Conservation (phyloP, 2,888 invertebrate species). For the Chrysolina oricalcia region DNA sequence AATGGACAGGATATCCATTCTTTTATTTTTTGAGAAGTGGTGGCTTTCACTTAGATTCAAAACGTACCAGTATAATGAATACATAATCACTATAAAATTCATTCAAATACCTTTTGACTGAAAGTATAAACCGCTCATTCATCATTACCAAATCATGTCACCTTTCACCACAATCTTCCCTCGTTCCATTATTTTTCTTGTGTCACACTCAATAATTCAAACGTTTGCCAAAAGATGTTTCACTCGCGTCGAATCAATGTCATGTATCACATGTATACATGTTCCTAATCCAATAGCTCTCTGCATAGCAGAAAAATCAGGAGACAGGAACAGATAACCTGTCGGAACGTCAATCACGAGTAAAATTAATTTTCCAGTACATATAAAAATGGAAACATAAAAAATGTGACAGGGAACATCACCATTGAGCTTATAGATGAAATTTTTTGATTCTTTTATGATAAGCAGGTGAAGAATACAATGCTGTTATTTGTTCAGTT, state of each 20-base stretch:
- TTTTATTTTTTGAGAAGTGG: too few relatives aligned
- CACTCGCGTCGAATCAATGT: constrained; percentile 33
- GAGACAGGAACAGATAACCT: constrained; percentile 33
- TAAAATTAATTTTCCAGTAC: constrained; percentile 33
- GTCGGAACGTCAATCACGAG: constrained; percentile 32
- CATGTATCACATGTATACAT: constrained; percentile 21
- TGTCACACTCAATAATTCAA: constrained; percentile 32
- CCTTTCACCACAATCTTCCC: constrained; percentile 1
- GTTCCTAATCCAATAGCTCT: constrained; percentile 25
- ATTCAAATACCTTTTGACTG: too few relatives aligned
- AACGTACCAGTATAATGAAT: too few relatives aligned
- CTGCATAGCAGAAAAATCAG: constrained; percentile 21
- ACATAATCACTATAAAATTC: too few relatives aligned
- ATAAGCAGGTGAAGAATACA: too few relatives aligned
- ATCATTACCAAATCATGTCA: background rate
- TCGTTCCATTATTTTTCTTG: constrained; percentile 22
- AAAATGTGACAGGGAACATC: background rate
- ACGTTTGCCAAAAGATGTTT: constrained; percentile 28
- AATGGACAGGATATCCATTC: too few relatives aligned
- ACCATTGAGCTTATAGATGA: too few relatives aligned
- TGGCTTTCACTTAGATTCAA: too few relatives aligned
- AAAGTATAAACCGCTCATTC: too few relatives aligned
- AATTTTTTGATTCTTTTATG: too few relatives aligned
- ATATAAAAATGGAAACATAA: constrained; percentile 32
- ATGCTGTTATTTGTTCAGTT: too few relatives aligned